These are phyloP conservation scores for Odocoileus hemionus DNA, from an alignment of 2,113 vertebrate genomes.

Conservation along the genomic window DNA sequence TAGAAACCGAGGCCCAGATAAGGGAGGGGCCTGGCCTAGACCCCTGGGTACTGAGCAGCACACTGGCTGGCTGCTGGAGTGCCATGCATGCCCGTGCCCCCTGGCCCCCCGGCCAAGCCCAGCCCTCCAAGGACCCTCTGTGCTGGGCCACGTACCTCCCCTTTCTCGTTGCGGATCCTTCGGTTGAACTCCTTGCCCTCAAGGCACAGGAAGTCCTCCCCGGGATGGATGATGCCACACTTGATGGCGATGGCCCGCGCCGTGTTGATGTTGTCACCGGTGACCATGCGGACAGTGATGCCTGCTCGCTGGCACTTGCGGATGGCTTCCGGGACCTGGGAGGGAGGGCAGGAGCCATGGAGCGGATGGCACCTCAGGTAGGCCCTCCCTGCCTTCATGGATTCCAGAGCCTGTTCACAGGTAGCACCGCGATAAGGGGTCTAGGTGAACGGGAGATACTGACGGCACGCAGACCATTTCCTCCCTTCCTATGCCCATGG, in stretches of 20 bases:
- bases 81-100: background rate
- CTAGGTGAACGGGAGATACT: background rate
- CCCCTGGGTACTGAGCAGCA: background rate
- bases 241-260: slow-evolving; percentile 98
- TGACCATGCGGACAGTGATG: slow-evolving; percentile 99
- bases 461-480: fast-evolving
- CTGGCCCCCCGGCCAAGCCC: fast-evolving
- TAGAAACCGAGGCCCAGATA: background rate
- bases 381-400: background rate
- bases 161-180: slow-evolving; percentile 97
- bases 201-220: slow-evolving; percentile 97
- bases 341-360: background rate
- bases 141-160: slow-evolving; percentile 84
- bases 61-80: background rate
- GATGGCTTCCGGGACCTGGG: slow-evolving; percentile 96
- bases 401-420: background rate
- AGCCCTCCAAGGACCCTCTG: background rate
- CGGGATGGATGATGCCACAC: slow-evolving; percentile 97
- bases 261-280: slow-evolving; percentile 99
- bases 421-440: background rate
- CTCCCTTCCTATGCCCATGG: background rate
- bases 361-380: fast-evolving
- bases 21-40: background rate
- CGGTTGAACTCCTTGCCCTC: slow-evolving; percentile 99
- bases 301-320: slow-evolving; percentile 95